phyloP scores from a whole-genome alignment of 1,140 invertebrate genomes.

The Oryzaephilus surinamensis region DNA sequence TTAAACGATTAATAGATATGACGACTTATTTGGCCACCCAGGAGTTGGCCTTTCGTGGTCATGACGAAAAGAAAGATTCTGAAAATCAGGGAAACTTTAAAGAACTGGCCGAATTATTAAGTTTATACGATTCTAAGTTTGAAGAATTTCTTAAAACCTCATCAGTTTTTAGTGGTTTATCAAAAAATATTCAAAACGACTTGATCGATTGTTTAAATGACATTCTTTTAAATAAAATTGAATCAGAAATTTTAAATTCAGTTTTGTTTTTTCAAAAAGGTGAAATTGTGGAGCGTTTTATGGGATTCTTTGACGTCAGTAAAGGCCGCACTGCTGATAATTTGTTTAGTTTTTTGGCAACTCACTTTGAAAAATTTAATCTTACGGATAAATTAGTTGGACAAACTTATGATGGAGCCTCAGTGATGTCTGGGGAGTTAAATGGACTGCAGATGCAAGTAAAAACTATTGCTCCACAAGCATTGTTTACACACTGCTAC shows the following conservation, averaged over 20 bases:
- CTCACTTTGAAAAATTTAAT: slow-evolving; percentile 12
- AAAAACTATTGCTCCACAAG: slow-evolving; percentile 21
- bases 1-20: slow-evolving; percentile 2
- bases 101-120: slow-evolving; percentile 4
- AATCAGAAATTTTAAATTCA: slow-evolving; percentile 13
- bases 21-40: slow-evolving; percentile 1
- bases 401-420: slow-evolving; percentile 29
- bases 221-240: slow-evolving; percentile 8
- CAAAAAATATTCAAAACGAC: slow-evolving; percentile 23
- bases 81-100: slow-evolving; percentile 3
- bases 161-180: slow-evolving; percentile 21
- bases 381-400: slow-evolving; percentile 26
- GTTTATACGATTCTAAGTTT: neutral
- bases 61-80: slow-evolving; percentile 4
- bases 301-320: slow-evolving; percentile 14
- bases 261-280: slow-evolving; percentile 20
- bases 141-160: slow-evolving; percentile 4
- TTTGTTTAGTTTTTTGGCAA: slow-evolving; percentile 18
- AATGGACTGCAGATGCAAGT: slow-evolving; percentile 24
- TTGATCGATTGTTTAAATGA: slow-evolving; percentile 33
- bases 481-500: slow-evolving; percentile 29
- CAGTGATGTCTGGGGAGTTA: slow-evolving; percentile 22
- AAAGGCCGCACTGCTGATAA: slow-evolving; percentile 8
- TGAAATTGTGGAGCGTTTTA: slow-evolving; percentile 18
- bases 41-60: slow-evolving; percentile 1